Evolutionary conservation across 2,888 invertebrate species (phyloP), one percentile per base, ranked within the genome.

Genomic region (Callimorpha dominula): DNA sequence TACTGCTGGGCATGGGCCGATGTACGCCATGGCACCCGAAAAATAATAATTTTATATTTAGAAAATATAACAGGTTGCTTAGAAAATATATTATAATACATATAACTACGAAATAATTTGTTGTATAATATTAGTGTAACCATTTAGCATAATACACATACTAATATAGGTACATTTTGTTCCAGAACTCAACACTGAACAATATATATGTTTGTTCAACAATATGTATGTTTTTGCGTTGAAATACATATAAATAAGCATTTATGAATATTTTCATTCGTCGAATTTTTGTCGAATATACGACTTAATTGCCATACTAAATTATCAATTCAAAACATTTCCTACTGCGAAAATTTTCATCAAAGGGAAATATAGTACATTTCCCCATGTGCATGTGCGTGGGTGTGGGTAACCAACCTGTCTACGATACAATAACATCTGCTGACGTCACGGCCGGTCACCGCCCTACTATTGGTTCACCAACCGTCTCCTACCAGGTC

Each of bases 391-490:
- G 71, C 31, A 69, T 42, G 31, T 11, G 68, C n/a, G 60, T 65
- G 8, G 69, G 64, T 40, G 69, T 66, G 52, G 73, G 49, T 15
- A 71, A 52, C 64, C 40, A 76, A 78, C 73, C 79, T 74, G 74
- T 71, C 73, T 67, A 64, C 42, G 65, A 52, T 65, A 74, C 68
- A 71, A 62, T 66, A 68, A 68, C 67, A 70, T 67, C 40, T 62
- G 60, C 31, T 83, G 83, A 82, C 82, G 82, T 80, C 84, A 82
- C 20, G 43, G 70, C 60, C 84, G 83, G 82, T 82, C 82, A 84
- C 74, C 74, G 74, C 75, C 78, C 70, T 69, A 68, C 12, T 68
- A 17, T 71, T 68, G 69, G 82, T 82, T 82, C 84, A 77, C 54
- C 80, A 79, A 82, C 82, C 80, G 82, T 76, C 77, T 78, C 42